Evolutionary conservation across 2,797 vertebrate species (phyloP), one percentile per base, ranked within the genome.

Genomic region (Melanotaenia parkinsoni): DNA sequence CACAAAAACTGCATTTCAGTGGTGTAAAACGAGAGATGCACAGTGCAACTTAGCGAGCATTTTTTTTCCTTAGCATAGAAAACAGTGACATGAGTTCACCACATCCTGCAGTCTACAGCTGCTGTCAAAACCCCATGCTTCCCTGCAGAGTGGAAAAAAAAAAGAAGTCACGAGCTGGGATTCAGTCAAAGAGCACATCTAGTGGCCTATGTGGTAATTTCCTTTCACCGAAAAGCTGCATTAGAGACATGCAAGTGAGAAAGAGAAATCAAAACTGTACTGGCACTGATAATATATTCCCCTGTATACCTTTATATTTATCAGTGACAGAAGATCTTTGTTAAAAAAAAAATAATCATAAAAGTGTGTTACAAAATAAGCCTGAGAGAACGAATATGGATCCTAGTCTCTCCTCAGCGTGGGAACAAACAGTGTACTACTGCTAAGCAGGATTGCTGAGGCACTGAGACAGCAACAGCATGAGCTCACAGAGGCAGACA

Each of bases 401-500:
- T 77, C 58, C 40, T 50, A 28, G 70, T 81, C 43, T 75, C 58
- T 63, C 51, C 47, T 63, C 63, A 4, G 72, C 57, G 76, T 53
- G 59, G 74, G 70, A 72, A 67, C 58, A 73, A 79, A 84, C 37
- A 79, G 67, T 47, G 67, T 76, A 70, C 59, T 62, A 4, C 20
- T 78, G 74, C 75, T 80, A 57, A 32, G 77, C 78, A 64, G 75
- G 84, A 84, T 64, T 81, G 81, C 72, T 72, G 76, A 76, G 77
- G 82, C 86, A 77, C 82, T 74, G 80, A 83, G 75, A 85, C 85
- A 72, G 90, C 90, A 89, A 83, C 86, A 81, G 86, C 80, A 90
- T 93, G 91, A 93, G 91, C 92, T 92, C 92, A 93, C 90, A 88
- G 89, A 87, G 88, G 86, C 89, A 90, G 83, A 91, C 88, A 85